Evolutionary conservation across 2,888 invertebrate species (phyloP), one percentile per base, ranked within the genome.

Genomic region (Hanleya hanleyi): DNA sequence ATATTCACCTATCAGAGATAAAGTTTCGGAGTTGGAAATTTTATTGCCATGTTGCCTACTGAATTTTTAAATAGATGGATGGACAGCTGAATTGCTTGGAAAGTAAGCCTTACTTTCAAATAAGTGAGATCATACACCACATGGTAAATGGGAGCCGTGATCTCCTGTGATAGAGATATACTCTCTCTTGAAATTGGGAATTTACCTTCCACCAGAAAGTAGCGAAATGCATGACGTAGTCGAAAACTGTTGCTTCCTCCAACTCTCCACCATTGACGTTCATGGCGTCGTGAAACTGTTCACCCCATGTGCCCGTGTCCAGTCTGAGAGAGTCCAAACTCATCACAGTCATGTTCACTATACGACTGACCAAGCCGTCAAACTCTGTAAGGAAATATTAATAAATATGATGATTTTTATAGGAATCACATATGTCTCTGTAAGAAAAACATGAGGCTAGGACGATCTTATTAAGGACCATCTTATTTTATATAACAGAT

Each of bases 241-340:
- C 92, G n/a, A 87, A 57, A 57, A 90, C 81, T 12, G 92, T 91
- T 0, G 93, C 93, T 74, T 91, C 91, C 50, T 92, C 92, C 0
- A 93, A 77, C 80, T 93, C 93, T 1, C 93, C 93, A 1, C 93
- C 93, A 78, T 93, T 93, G 15, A 93, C 93, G 65, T 92, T 92
- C 89, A 91, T 88, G 3, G 93, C 93, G 68, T 92, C 91, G 69
- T 91, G 87, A 77, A 93, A 91, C 86, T 93, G 93, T 70, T 91
- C 88, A 15, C 88, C 87, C 91, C 92, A 93, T 0, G 92, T 91
- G 65, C 91, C 91, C 49, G 91, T 90, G 79, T 92, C 92, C 15
- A 93, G 91, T 75, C 91, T 87, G 76, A 93, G 86, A 7, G 91
- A 89, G 76, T 93, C 92, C 72, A 93, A 78, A 83, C 93, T 93